These are phyloP conservation scores for Lutjanus argentimaculatus DNA, from an alignment of 2,797 vertebrate species.

Conservation along the genomic window DNA sequence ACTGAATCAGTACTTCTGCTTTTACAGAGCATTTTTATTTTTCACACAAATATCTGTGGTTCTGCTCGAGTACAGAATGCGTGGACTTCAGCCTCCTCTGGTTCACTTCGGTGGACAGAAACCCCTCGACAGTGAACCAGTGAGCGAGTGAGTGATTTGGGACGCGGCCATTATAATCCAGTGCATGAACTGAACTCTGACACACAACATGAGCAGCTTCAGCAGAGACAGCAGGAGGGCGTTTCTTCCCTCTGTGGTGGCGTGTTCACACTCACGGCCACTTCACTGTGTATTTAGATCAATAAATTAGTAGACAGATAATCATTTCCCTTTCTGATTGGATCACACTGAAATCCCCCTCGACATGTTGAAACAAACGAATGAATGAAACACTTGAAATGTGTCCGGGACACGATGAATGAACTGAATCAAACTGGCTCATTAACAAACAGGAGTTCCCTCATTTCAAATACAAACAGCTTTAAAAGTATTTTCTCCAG, in stretches of 20 bases:
- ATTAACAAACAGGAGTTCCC: not conserved
- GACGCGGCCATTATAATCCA: conserved; percentile 2
- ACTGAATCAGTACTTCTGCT: no score
- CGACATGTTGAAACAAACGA: not conserved
- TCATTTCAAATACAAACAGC: conserved; percentile 11
- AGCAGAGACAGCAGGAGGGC: not conserved
- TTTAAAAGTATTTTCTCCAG: not conserved
- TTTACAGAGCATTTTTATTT: no score
- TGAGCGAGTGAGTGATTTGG: no score
- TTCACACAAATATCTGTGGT: no score
- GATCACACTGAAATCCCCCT: not conserved
- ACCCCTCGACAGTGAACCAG: not conserved
- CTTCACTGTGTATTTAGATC: not conserved
- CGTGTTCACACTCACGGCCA: not conserved
- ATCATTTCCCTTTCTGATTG: conserved; percentile 12
- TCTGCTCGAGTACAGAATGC: no score
- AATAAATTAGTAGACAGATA: not conserved
- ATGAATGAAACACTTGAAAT: not conserved
- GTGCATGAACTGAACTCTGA: conserved; percentile 4
- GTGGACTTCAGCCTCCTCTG: no score
- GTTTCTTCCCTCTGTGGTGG: not conserved
- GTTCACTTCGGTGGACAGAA: no score
- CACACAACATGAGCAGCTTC: not conserved
- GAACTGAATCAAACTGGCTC: no score
- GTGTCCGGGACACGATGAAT: not conserved